A percentile compares a stretch with the other conserved stretches of the same genome.
phyloP scores from a whole-genome alignment of 1,140 invertebrate genomes.

The Zaprionus vittiger region DNA sequence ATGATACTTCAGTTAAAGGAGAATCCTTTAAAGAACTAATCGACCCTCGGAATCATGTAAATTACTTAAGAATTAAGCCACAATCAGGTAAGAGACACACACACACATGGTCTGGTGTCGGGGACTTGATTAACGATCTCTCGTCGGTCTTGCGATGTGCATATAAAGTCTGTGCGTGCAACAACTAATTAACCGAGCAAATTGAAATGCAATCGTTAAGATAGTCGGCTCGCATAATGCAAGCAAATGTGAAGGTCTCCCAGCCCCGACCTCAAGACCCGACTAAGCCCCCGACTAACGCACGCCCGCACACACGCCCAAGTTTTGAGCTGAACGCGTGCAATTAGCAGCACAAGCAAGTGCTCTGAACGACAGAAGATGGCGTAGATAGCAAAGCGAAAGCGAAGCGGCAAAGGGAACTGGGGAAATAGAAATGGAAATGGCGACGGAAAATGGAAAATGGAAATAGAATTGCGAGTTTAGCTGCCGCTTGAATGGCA shows the following conservation, averaged over 20 bases:
- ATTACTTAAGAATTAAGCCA: neutral
- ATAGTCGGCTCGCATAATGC: slow-evolving; percentile 42
- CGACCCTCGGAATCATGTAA: neutral
- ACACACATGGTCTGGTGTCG: neutral
- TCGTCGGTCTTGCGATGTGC: neutral
- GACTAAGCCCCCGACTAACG: neutral
- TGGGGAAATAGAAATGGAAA: slow-evolving; percentile 1
- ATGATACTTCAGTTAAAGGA: no score
- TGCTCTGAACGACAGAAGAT: neutral
- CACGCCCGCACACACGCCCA: neutral
- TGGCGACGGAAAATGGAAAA: slow-evolving; percentile 6
- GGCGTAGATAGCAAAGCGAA: neutral
- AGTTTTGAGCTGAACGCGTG: slow-evolving; percentile 28
- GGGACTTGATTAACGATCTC: neutral
- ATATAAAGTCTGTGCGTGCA: neutral
- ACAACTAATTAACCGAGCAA: slow-evolving; percentile 22
- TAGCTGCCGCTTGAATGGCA: slow-evolving; percentile 8
- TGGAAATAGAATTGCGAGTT: slow-evolving; percentile 3
- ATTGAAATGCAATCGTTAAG: slow-evolving; percentile 44
- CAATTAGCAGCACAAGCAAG: slow-evolving; percentile 20
- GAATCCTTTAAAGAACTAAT: no score
- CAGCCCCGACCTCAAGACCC: neutral
- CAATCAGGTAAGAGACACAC: neutral
- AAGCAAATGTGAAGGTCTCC: slow-evolving; percentile 54
- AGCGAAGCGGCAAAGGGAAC: neutral